Evolutionary conservation across 2,888 invertebrate species (phyloP).

Genomic region (Lissonota sp.): DNA sequence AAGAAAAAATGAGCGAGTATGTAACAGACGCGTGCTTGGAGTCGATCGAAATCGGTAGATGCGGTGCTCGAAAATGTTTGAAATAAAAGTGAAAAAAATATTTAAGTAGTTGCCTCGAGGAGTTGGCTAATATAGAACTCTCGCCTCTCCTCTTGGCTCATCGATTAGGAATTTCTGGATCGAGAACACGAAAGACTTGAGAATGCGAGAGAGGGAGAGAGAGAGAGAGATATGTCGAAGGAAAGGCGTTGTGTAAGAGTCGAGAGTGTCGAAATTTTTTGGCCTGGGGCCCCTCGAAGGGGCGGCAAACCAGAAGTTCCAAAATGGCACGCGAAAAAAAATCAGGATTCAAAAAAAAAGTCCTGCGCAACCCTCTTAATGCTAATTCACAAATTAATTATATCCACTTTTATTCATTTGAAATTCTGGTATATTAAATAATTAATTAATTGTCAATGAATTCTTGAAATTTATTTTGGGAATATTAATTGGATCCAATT

Average conservation of each 20-base stretch:
- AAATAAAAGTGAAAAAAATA: background rate
- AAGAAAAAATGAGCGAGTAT: background rate
- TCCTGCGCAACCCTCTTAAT: background rate
- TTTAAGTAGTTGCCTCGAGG: background rate
- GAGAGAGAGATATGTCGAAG: slow-evolving; percentile 7
- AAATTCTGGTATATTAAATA: background rate
- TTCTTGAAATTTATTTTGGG: no score
- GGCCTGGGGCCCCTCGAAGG: background rate
- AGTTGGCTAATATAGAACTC: slow-evolving; percentile 36
- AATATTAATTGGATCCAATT: background rate
- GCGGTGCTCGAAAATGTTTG: slow-evolving; percentile 38
- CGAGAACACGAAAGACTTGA: slow-evolving; percentile 23
- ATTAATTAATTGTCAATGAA: background rate
- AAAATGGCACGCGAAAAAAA: background rate
- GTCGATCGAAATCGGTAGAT: slow-evolving; percentile 44
- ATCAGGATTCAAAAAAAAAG: background rate
- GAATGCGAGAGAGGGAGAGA: slow-evolving; percentile 26
- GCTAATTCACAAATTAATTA: background rate
- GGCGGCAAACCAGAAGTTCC: background rate
- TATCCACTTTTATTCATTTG: no score
- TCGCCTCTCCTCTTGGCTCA: slow-evolving; percentile 51
- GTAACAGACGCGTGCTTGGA: background rate
- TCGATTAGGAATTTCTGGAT: slow-evolving; percentile 59
- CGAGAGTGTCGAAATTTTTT: slow-evolving; percentile 33
- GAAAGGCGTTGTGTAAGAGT: slow-evolving; percentile 28